Base-by-base conservation (phyloP, 2,888 invertebrate genomes). In the Flabesymbios commensalis region DNA sequence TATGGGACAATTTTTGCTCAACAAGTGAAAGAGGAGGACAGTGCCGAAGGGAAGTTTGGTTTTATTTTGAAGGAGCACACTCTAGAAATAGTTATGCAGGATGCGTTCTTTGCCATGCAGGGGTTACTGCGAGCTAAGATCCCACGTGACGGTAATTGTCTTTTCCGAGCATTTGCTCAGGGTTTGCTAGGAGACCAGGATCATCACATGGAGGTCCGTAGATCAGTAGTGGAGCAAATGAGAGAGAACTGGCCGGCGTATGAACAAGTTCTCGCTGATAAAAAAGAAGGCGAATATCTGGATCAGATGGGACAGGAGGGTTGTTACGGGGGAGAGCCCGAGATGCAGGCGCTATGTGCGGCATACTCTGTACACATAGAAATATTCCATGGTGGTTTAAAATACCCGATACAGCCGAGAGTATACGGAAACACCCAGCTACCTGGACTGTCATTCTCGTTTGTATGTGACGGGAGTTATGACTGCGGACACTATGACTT, bases 1-100 rank as follows among this genome's bases (percentile, higher is more conserved):
- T 75, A 84, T 53, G 74, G 77, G 17, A 56, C 72, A 22, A 74
- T 82, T 49, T 78, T 73, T 61, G 72, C 74, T 4, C 77, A 80
- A 52, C 68, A 54, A 22, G 24, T 59, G 14, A 54, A 57, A 7
- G 56, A 62, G 36, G 65, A 36, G 14, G 59, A 59, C 19, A 24
- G 43, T 36, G n/a, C 29, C 2, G 59, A 59, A 26, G 65, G 65
- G 7, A 43, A 57, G 2, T 53, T 51, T 39, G 59, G 65, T 5
- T 62, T 32, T 48, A 41, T 62, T 29, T 41, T 65, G 32, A 42
- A 62, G 28, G 65, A 65, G 36, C 28, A 47, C 51, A 53, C 65
- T 2, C 24, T 65, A 3, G 65, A 65, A 53, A 43, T 57, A 10
- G 52, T 42, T 4, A 33, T 59, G 2, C 62, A 62, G 57, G 57